phyloP scores from a whole-genome alignment of 2,797 vertebrate species.

The Sebastes hopkinsi region DNA sequence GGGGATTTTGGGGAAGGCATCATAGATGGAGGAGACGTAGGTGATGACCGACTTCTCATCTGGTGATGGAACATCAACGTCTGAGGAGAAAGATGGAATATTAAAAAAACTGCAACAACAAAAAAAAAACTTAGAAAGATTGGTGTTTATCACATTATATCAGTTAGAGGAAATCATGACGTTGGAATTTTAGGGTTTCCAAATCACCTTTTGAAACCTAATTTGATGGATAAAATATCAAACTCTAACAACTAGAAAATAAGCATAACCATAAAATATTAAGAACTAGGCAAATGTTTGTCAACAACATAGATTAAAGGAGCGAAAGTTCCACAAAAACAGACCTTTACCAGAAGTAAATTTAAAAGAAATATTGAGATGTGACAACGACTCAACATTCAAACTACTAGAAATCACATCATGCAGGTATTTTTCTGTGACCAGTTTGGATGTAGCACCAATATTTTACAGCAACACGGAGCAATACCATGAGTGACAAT shows the following conservation, averaged over 20 bases:
- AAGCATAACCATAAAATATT: not conserved
- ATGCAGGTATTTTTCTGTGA: not conserved
- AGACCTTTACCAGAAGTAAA: not conserved
- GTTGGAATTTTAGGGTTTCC: not conserved
- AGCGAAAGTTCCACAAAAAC: not conserved
- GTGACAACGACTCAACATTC: not conserved
- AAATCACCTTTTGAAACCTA: not conserved
- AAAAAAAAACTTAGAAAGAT: not conserved
- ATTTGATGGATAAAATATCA: not conserved
- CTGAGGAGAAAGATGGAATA: constrained; percentile 66
- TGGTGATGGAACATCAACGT: constrained; percentile 94
- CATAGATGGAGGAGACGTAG: constrained; percentile 98
- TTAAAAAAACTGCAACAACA: not conserved
- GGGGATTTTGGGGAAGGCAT: constrained; percentile 98
- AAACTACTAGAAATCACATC: not conserved
- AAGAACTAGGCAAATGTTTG: not conserved
- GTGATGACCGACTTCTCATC: constrained; percentile 99
- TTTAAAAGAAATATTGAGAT: too few relatives aligned
- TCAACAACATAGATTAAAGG: not conserved
- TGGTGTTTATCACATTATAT: not conserved
- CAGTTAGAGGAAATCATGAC: not conserved
- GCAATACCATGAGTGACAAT: not conserved
- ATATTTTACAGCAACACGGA: not conserved
- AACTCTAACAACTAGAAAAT: not conserved
- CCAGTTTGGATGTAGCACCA: not conserved